A percentile compares a stretch with the other conserved stretches of the same genome.
Conservation (phyloP, 2,113 vertebrate species). For the Phainopepla nitens region DNA sequence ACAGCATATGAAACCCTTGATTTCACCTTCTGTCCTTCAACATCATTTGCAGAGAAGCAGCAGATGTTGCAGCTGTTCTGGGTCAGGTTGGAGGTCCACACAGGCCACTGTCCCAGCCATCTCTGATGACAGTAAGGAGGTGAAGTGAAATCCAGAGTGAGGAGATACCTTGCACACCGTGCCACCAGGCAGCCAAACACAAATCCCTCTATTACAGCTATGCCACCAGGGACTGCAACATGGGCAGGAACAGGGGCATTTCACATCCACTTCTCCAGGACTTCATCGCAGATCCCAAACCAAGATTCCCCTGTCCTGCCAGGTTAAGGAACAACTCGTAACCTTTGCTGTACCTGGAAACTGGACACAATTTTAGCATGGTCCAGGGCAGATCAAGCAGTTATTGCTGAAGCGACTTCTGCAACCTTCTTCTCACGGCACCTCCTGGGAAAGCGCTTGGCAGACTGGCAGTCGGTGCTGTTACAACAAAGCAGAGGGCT, state of each 20-base stretch:
- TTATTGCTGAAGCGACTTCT: neutral
- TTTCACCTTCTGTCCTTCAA: neutral
- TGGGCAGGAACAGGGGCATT: neutral
- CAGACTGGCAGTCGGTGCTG: neutral
- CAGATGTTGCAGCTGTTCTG: neutral
- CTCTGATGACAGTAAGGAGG: neutral
- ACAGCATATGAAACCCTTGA: neutral
- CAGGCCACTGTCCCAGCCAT: neutral
- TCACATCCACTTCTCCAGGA: neutral
- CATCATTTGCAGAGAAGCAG: neutral
- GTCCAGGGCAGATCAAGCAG: neutral
- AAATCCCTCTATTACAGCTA: neutral
- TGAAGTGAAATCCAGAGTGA: neutral
- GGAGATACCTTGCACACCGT: neutral
- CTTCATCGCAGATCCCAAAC: neutral
- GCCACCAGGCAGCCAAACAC: neutral
- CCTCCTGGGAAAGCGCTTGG: neutral
- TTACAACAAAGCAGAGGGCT: neutral
- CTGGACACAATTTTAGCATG: neutral
- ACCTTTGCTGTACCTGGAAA: neutral
- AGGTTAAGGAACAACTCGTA: neutral
- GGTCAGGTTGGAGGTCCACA: neutral
- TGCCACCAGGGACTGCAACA: accelerated
- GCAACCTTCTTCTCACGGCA: neutral
- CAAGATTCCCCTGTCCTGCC: neutral